These are phyloP conservation scores for Rotaria socialis DNA, from an alignment of 2,888 invertebrate genomes.

Conservation along the genomic window DNA sequence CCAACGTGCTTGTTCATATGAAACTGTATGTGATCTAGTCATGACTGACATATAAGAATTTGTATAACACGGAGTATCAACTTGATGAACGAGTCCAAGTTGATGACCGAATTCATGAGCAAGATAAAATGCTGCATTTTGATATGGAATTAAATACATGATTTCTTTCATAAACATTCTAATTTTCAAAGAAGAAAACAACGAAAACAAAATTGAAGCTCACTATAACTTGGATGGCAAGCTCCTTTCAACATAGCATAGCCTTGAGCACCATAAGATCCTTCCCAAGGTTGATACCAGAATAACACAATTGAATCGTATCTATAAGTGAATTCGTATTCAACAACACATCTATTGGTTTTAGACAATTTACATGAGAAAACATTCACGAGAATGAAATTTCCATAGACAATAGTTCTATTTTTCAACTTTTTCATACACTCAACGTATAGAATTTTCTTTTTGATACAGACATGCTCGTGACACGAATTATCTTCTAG, in stretches of 20 bases:
- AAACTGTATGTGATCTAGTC: background rate
- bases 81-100: background rate
- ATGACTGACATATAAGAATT: background rate
- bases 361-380: no score
- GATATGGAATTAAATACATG: conserved; percentile 4
- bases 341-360: no score
- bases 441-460: no score
- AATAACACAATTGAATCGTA: conserved; percentile 26
- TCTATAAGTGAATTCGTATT: background rate
- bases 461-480: no score
- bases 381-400: no score
- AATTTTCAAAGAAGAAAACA: background rate
- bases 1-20: conserved; percentile 23
- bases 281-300: conserved; percentile 23
- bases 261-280: background rate
- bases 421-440: no score
- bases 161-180: background rate
- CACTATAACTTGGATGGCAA: background rate
- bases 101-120: conserved; percentile 32
- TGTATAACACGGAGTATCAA: background rate
- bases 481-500: no score
- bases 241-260: background rate
- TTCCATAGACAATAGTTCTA: no score
- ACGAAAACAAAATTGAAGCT: background rate
- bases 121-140: conserved; percentile 19